Percentiles rank a stretch among this genome's conserved stretches.
phyloP scores from a whole-genome alignment of 2,888 invertebrate genomes.

The Ramazzottius varieornatus region DNA sequence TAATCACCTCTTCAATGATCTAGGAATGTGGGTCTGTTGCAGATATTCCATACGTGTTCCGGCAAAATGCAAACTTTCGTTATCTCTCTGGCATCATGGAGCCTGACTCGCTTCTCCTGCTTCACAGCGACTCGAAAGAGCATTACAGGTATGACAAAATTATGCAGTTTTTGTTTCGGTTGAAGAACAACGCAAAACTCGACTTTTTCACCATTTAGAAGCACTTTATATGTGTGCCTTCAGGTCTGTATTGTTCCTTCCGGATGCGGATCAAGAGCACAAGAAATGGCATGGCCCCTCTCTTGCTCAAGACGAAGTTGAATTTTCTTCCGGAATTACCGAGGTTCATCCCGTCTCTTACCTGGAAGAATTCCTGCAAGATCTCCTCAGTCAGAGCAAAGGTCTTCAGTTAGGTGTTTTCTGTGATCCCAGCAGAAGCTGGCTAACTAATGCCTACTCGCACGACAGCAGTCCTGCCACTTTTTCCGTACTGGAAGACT shows the following conservation, averaged over 20 bases:
- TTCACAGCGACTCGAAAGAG: no score
- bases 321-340: not conserved
- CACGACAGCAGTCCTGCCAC: not conserved
- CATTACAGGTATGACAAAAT: no score
- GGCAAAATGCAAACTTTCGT: not conserved
- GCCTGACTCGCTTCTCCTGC: not conserved
- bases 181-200: no score
- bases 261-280: not conserved
- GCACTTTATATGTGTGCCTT: no score
- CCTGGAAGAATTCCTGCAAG: not conserved
- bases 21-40: not conserved
- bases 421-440: not conserved
- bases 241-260: not conserved
- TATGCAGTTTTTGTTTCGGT: not conserved
- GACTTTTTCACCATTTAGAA: no score
- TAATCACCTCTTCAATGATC: no score
- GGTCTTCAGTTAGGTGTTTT: not conserved
- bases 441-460: not conserved
- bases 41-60: not conserved
- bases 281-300: not conserved
- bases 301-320: not conserved
- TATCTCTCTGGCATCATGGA: not conserved
- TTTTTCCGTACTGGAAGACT: not conserved
- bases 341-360: not conserved
- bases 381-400: not conserved